Evolutionary conservation across 2,113 vertebrate species (phyloP).

Genomic region (Actenoides lindsayi): DNA sequence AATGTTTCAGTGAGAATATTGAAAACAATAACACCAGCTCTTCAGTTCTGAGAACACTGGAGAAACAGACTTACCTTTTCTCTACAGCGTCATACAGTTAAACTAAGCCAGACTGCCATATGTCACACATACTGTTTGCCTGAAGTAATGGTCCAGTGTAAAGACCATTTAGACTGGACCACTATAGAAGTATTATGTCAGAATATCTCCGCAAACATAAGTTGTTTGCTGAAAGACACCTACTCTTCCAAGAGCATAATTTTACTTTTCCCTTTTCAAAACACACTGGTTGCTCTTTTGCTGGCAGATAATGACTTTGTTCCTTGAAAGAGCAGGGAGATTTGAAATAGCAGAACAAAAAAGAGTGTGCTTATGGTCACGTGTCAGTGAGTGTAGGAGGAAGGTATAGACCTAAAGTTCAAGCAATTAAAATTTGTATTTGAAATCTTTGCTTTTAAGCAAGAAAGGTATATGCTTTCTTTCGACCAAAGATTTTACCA

Average conservation of each 20-base stretch:
- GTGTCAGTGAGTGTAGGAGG: background rate
- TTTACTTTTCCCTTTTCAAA: background rate
- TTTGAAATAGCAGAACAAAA: background rate
- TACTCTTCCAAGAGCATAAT: background rate
- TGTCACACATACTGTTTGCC: background rate
- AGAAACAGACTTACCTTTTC: background rate
- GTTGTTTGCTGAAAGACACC: background rate
- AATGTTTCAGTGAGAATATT: background rate
- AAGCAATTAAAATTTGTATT: background rate
- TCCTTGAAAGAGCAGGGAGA: background rate
- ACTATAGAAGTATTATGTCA: background rate
- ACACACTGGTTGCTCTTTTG: background rate
- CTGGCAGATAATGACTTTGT: background rate
- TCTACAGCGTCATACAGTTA: background rate
- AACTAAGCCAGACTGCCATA: background rate
- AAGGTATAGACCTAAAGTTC: background rate
- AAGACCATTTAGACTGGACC: background rate
- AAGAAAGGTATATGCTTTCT: background rate
- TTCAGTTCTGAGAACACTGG: background rate
- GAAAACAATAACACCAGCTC: background rate
- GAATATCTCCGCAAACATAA: background rate
- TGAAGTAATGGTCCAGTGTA: background rate
- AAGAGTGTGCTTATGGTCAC: accelerated
- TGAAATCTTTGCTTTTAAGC: background rate
- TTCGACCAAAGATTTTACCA: background rate